Percentiles rank a stretch among this genome's conserved stretches.
Evolutionary conservation across 2,888 invertebrate species (phyloP).

Genomic region (Drosophila kanekoi): DNA sequence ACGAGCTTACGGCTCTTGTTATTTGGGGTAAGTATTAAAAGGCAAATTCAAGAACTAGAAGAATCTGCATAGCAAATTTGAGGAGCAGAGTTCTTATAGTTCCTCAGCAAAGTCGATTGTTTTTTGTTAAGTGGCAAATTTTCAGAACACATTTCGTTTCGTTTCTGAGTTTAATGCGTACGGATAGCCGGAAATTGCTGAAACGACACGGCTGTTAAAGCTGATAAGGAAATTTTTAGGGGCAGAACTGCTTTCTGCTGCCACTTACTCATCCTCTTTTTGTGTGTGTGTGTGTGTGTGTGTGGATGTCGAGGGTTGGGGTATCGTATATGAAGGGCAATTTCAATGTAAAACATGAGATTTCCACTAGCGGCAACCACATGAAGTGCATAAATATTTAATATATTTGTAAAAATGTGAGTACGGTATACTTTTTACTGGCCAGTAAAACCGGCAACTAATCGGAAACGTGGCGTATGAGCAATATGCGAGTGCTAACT

Average conservation of each 20-base stretch:
- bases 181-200: not conserved
- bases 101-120: not conserved
- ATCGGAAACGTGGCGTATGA: slow-evolving; percentile 35
- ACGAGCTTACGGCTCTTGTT: too few species aligned
- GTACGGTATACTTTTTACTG: slow-evolving; percentile 30
- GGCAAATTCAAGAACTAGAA: too few species aligned
- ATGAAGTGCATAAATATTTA: slow-evolving; percentile 65
- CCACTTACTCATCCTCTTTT: not conserved
- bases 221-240: slow-evolving; percentile 16
- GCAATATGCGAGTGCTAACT: slow-evolving; percentile 16
- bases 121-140: not conserved
- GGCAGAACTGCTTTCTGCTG: slow-evolving; percentile 5
- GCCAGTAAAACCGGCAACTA: slow-evolving; percentile 7
- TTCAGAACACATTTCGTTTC: not conserved
- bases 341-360: slow-evolving; percentile 55
- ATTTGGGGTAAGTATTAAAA: too few species aligned
- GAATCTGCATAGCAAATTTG: too few species aligned
- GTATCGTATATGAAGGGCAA: slow-evolving; percentile 2
- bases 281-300: slow-evolving; percentile 2
- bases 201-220: slow-evolving; percentile 7
- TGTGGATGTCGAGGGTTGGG: slow-evolving; percentile 5
- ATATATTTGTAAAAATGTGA: slow-evolving; percentile 53
- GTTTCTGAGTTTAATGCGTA: not conserved
- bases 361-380: slow-evolving; percentile 26
- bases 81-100: too few species aligned